These are phyloP conservation scores for Rhopilema esculentum DNA, from an alignment of 30 jellyfish, hydroid and myxozoan genomes.

Conservation along the genomic window DNA sequence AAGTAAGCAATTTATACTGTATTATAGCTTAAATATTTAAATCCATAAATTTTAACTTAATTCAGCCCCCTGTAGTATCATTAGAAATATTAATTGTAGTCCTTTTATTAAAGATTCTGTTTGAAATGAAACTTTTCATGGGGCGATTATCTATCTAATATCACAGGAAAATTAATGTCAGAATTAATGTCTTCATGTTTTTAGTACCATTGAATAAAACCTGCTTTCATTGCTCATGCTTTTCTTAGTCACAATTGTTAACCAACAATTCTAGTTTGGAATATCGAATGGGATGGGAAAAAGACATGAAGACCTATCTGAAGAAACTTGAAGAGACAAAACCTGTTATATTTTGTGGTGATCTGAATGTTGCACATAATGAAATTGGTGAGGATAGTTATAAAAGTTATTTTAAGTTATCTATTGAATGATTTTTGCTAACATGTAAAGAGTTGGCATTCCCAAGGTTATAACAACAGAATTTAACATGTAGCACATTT, in stretches of 20 bases:
- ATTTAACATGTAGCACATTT: too few species aligned
- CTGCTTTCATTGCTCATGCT: neutral
- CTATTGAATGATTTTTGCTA: neutral
- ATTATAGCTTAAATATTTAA: neutral
- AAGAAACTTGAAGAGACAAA: constrained; percentile 71
- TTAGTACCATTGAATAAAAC: too few species aligned
- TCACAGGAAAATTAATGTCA: too few species aligned
- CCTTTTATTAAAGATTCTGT: too few species aligned
- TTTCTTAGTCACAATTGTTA: neutral
- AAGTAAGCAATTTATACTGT: constrained; percentile 55
- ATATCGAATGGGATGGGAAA: constrained; percentile 93
- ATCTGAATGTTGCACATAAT: constrained; percentile 97
- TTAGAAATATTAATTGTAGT: too few species aligned
- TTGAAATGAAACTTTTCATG: too few species aligned
- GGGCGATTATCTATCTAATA: too few species aligned
- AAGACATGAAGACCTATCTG: constrained; percentile 71
- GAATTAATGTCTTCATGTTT: too few species aligned
- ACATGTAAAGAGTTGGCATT: neutral
- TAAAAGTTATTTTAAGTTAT: neutral
- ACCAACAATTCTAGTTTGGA: constrained; percentile 62
- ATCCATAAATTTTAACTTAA: too few species aligned
- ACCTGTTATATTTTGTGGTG: constrained; percentile 97
- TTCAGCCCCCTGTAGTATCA: too few species aligned
- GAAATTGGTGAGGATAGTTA: constrained; percentile 94
- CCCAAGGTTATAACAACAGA: neutral